These are phyloP conservation scores for Oenanthe oenanthe DNA, from an alignment of 2,113 vertebrate species.

Conservation along the genomic window DNA sequence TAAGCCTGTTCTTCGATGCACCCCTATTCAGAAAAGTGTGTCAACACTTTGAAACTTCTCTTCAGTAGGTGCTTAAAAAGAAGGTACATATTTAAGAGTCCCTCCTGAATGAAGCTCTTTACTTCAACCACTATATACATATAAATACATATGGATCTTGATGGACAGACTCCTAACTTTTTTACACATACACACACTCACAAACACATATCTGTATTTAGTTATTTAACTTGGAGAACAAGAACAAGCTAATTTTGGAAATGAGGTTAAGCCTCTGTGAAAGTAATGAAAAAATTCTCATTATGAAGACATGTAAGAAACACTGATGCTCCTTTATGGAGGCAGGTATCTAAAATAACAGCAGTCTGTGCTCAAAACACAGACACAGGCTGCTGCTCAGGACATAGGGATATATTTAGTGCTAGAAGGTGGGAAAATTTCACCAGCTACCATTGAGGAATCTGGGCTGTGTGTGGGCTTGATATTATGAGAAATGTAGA, in stretches of 20 bases:
- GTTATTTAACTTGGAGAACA: background rate
- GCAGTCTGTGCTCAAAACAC: background rate
- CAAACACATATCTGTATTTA: background rate
- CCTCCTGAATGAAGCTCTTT: background rate
- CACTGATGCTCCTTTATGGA: background rate
- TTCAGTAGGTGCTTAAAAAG: background rate
- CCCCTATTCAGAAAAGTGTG: background rate
- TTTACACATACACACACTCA: background rate
- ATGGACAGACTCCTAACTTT: background rate
- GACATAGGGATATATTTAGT: slow-evolving; percentile 11
- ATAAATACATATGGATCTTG: background rate
- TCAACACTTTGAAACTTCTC: background rate
- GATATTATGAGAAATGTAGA: slow-evolving; percentile 17
- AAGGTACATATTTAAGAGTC: background rate
- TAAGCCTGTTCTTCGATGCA: background rate
- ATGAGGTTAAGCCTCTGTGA: slow-evolving; percentile 7
- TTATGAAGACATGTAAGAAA: background rate
- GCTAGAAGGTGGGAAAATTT: slow-evolving; percentile 5
- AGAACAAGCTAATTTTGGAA: background rate
- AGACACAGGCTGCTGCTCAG: background rate
- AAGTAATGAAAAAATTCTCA: background rate
- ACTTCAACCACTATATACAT: background rate
- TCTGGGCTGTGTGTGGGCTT: slow-evolving; percentile 10
- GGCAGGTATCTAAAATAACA: slow-evolving; percentile 5
- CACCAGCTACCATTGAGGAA: slow-evolving; percentile 22